Conservation (phyloP, 2,888 invertebrate species). For the Creontiades dilutus region DNA sequence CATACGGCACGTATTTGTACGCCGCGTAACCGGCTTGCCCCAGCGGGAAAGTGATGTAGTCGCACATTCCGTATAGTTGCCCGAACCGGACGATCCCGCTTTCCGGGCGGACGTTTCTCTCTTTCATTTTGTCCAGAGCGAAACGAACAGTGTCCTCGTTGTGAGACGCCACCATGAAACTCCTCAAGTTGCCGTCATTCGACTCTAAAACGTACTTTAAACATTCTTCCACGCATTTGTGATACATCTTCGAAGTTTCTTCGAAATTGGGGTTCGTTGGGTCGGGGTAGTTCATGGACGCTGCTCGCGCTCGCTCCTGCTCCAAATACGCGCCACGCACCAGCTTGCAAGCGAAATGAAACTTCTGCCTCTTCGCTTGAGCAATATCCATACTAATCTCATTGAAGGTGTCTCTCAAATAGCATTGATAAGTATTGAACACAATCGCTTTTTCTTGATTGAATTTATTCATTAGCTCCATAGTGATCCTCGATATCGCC, state of each 20-base stretch:
- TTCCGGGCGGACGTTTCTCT: conserved; percentile 91
- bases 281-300: conserved; percentile 94
- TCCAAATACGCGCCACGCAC: conserved; percentile 99
- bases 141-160: conserved; percentile 98
- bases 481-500: conserved; percentile 96
- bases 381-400: conserved; percentile 96
- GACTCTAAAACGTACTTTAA: conserved; percentile 87
- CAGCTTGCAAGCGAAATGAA: conserved; percentile 98
- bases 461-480: conserved; percentile 99
- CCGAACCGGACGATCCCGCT: conserved; percentile 99
- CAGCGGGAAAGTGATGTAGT: conserved; percentile 98
- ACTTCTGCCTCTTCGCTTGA: conserved; percentile 95
- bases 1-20: conserved; percentile 99
- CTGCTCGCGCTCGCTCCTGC: conserved; percentile 95
- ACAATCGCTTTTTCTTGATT: conserved; percentile 93
- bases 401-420: conserved; percentile 92
- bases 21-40: conserved; percentile 99
- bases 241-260: conserved; percentile 96
- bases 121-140: conserved; percentile 96
- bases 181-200: conserved; percentile 84
- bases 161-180: conserved; percentile 98
- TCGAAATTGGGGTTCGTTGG: conserved; percentile 95
- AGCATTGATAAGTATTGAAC: conserved; percentile 99
- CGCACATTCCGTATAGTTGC: conserved; percentile 99
- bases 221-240: conserved; percentile 92